Conservation (phyloP, 2,888 invertebrate species). For the Dugesia japonica region DNA sequence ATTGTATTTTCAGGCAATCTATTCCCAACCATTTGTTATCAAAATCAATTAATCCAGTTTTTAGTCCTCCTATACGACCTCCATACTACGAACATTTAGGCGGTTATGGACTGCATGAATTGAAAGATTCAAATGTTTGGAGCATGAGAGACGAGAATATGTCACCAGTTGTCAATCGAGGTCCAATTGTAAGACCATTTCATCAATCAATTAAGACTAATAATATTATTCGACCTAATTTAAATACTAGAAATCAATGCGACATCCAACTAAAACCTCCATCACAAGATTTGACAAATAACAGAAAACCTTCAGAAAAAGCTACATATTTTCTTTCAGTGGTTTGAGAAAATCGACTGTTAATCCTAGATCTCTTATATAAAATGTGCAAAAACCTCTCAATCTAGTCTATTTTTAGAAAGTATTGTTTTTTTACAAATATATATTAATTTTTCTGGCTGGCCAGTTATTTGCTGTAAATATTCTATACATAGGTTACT, state of each 20-base stretch:
- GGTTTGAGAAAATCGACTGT: not conserved
- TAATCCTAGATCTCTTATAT: not conserved
- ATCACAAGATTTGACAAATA: not conserved
- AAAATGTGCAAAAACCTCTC: not conserved
- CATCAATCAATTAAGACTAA: not conserved
- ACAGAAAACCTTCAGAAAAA: conserved; percentile 13
- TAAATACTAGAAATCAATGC: not conserved
- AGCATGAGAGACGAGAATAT: not conserved
- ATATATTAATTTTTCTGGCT: conserved; percentile 20
- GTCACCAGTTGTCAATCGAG: not conserved
- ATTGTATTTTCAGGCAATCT: not conserved
- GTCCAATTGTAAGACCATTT: not conserved
- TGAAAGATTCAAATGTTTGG: conserved; percentile 13
- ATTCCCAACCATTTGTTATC: not conserved
- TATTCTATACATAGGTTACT: not conserved
- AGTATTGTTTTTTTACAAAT: conserved; percentile 20
- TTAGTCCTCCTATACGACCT: not conserved
- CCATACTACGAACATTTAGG: conserved; percentile 8
- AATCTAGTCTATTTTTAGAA: conserved; percentile 20
- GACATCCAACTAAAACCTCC: not conserved
- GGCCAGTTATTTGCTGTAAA: not conserved
- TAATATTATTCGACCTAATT: not conserved
- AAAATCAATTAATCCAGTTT: not conserved
- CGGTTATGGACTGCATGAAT: not conserved
- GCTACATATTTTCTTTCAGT: conserved; percentile 16